These are phyloP conservation scores for Plagodis pulveraria DNA, from an alignment of 2,888 invertebrate genomes.

Conservation along the genomic window DNA sequence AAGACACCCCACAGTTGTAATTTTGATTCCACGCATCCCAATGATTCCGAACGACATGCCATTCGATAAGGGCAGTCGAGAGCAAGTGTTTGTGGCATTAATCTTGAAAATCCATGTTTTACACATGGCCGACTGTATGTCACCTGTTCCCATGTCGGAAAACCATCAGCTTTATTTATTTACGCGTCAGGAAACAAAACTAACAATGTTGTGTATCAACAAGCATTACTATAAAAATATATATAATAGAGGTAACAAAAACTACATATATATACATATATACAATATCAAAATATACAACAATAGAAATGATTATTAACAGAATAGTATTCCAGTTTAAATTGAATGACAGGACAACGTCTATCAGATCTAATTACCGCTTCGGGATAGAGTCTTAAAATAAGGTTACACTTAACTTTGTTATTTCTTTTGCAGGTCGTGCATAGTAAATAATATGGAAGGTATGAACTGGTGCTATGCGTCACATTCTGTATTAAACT, in stretches of 20 bases:
- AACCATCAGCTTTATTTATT: constrained; percentile 25
- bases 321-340: neutral
- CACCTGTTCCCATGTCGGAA: constrained; percentile 16
- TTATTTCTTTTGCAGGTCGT: too few species aligned
- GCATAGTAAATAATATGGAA: too few species aligned
- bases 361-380: too few species aligned
- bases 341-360: constrained; percentile 3
- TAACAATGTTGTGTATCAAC: constrained; percentile 31
- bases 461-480: too few species aligned
- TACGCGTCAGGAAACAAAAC: constrained; percentile 19
- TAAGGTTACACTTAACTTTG: too few species aligned
- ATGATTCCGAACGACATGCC: too few species aligned
- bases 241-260: constrained; percentile 1
- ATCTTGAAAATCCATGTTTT: constrained; percentile 1
- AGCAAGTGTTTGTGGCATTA: too few species aligned
- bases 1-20: too few species aligned
- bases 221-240: constrained; percentile 11
- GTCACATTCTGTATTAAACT: too few species aligned
- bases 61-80: too few species aligned
- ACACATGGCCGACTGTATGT: neutral
- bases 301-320: neutral
- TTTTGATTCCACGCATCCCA: too few species aligned
- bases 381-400: too few species aligned
- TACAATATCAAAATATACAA: constrained; percentile 4
- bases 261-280: neutral